These are phyloP conservation scores for Drosophila chauvacae DNA, from an alignment of 1,140 invertebrate genomes.

Conservation along the genomic window DNA sequence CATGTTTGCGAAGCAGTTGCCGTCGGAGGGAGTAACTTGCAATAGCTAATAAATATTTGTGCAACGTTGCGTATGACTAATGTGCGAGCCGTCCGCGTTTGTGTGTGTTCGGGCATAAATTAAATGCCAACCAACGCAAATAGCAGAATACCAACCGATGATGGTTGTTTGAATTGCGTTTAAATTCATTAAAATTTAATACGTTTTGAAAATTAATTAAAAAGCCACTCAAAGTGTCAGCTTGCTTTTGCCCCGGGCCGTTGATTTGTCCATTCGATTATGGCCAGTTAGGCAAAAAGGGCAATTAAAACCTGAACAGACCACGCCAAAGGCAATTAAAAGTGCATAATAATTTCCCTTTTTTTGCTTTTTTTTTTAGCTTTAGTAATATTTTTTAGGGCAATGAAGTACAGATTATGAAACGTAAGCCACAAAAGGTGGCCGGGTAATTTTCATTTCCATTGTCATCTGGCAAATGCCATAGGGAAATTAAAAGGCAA, in stretches of 20 bases:
- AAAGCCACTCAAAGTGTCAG: constrained; percentile 60
- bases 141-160: constrained; percentile 29
- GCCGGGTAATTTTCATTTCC: constrained; percentile 48
- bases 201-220: constrained; percentile 63
- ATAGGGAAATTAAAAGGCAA: constrained; percentile 65
- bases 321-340: constrained; percentile 43
- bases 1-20: constrained; percentile 12
- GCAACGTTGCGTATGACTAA: constrained; percentile 71
- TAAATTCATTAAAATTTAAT: constrained; percentile 69
- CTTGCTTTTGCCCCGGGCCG: constrained; percentile 7
- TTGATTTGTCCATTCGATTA: constrained; percentile 62
- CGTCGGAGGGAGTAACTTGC: constrained; percentile 20
- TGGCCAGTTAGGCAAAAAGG: constrained; percentile 65
- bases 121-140: constrained; percentile 49
- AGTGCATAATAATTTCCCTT: constrained; percentile 27
- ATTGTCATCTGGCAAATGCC: constrained; percentile 49
- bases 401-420: constrained; percentile 17
- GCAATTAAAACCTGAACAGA: constrained; percentile 44
- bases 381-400: neutral
- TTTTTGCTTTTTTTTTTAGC: constrained; percentile 1
- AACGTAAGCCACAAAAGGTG: constrained; percentile 24
- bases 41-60: constrained; percentile 76
- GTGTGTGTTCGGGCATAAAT: constrained; percentile 63
- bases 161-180: constrained; percentile 60
- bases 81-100: constrained; percentile 9